Evolutionary conservation across 2,888 invertebrate genomes (phyloP).

Genomic region (Leptinotarsa rubiginosa): DNA sequence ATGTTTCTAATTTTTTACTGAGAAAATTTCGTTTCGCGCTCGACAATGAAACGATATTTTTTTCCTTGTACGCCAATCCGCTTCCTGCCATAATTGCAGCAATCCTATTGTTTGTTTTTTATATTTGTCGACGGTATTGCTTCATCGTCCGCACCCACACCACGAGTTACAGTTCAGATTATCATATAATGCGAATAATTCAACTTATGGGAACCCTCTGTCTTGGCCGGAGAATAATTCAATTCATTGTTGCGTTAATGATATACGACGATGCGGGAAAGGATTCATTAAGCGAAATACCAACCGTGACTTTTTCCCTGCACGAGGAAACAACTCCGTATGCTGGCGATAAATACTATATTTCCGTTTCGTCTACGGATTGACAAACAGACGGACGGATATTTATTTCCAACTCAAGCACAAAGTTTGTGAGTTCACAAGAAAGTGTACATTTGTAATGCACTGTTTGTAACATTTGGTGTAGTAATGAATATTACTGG

Average conservation of each 20-base stretch:
- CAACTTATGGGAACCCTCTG: conserved; percentile 7
- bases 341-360: neutral
- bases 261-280: conserved; percentile 15
- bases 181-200: conserved; percentile 35
- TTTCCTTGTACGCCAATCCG: conserved; percentile 24
- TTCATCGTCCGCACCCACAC: conserved; percentile 29
- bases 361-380: neutral
- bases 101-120: conserved; percentile 26
- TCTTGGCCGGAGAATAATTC: conserved; percentile 7
- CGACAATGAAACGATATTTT: conserved; percentile 23
- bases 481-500: too few relatives aligned
- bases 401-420: too few relatives aligned
- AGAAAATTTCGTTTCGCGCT: neutral
- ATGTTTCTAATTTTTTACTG: neutral
- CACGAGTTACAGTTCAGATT: conserved; percentile 22
- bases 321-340: neutral
- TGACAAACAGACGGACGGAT: too few relatives aligned
- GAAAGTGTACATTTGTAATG: too few relatives aligned
- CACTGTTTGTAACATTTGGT: too few relatives aligned
- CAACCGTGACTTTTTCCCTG: conserved; percentile 15
- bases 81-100: conserved; percentile 30
- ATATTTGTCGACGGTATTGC: conserved; percentile 23
- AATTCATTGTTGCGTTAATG: neutral
- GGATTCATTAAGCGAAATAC: conserved; percentile 11
- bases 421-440: too few relatives aligned